Evolutionary conservation across 2,888 invertebrate genomes (phyloP), one percentile per base, ranked within the genome.

Genomic region (Hedya salicella): DNA sequence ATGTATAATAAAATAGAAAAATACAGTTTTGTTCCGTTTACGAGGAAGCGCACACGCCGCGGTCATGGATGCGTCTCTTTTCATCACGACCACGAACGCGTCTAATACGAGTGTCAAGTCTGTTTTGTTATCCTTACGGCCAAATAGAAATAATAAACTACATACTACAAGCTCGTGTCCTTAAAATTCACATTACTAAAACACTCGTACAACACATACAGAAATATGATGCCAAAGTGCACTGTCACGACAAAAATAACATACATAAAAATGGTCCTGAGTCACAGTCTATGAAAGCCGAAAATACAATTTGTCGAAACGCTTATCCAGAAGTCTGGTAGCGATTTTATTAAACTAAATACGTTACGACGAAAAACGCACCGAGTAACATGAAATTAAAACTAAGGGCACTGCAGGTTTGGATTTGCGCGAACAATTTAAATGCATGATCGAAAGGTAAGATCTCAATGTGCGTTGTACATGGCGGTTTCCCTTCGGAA

Each of bases 231-330:
- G 82, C 76, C 75, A 80, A 81, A 82, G 90, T 90, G 90, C 89
- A 80, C 71, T 79, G 76, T 79, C 80, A 81, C 85, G 80, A 88
- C 81, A 85, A 85, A 82, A 78, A 77, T 73, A 77, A 75, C 69
- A 71, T 70, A 74, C 61, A 73, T 77, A 78, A 80, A 77, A 87
- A 89, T 90, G 91, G 91, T 91, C 91, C 91, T 91, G 91, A 91
- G 89, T 91, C 88, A 86, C 83, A 88, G 82, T 88, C 86, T 89
- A 89, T 88, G 87, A 19, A 91, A 91, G 90, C 89, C 88, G 84
- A 84, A 85, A 78, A 81, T 78, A 81, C 69, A 79, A 62, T 78
- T 80, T 82, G 72, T 80, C 78, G 82, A 83, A 85, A 85, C 79
- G 78, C 16, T 49, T 56, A 60, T 52, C 60, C 60, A 60, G 39